A percentile compares a stretch with the other conserved stretches of the same genome.
Evolutionary conservation across 2,888 invertebrate genomes (phyloP).

Genomic region (Aphodius sticticus): DNA sequence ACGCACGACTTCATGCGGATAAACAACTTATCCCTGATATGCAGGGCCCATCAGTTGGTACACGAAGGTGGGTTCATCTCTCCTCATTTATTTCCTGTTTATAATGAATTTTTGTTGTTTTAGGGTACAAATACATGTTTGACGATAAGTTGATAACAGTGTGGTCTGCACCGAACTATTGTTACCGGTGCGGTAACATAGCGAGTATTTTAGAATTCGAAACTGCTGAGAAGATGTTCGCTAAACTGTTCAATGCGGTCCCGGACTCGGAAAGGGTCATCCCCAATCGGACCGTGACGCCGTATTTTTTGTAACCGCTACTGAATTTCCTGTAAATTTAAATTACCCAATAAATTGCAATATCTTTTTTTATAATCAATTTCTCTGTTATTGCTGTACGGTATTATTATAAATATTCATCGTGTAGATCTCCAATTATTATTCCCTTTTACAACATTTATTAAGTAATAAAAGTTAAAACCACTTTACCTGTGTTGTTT

Average conservation of each 20-base stretch:
- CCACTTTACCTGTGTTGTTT: not conserved
- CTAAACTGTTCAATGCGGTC: slow-evolving; percentile 94
- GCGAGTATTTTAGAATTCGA: slow-evolving; percentile 95
- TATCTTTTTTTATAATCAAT: not conserved
- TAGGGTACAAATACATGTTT: slow-evolving; percentile 98
- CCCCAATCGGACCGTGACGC: slow-evolving; percentile 91
- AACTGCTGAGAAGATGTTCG: slow-evolving; percentile 76
- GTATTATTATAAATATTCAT: not conserved
- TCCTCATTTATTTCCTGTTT: not conserved
- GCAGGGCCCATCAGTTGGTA: slow-evolving; percentile 98
- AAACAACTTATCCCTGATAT: slow-evolving; percentile 92
- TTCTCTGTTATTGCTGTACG: not conserved
- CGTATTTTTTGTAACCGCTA: slow-evolving; percentile 87
- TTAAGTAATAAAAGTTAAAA: slow-evolving; percentile 8
- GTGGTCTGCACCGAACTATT: slow-evolving; percentile 99
- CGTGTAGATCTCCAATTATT: not conserved
- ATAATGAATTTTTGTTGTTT: slow-evolving; percentile 45
- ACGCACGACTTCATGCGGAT: slow-evolving; percentile 94
- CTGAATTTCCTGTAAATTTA: not conserved
- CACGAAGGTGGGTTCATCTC: slow-evolving; percentile 81
- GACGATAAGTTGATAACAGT: slow-evolving; percentile 96
- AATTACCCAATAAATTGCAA: not conserved
- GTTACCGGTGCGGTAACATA: slow-evolving; percentile 98
- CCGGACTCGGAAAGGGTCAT: slow-evolving; percentile 94
- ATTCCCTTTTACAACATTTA: slow-evolving; percentile 8